phyloP scores from a whole-genome alignment of 2,113 vertebrate genomes.

The Isurus oxyrinchus region DNA sequence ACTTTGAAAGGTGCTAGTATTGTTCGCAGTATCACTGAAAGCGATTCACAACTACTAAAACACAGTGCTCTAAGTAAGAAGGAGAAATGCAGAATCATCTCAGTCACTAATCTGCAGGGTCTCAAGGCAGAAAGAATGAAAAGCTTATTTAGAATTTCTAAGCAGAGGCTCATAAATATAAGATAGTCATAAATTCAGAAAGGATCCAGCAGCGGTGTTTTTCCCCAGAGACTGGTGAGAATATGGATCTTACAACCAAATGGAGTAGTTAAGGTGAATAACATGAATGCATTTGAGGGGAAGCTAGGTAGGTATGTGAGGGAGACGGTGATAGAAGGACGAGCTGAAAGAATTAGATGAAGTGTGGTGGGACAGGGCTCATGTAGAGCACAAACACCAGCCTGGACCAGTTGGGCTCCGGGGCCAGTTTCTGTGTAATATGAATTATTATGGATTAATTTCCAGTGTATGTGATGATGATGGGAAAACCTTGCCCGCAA shows the following conservation, averaged over 20 bases:
- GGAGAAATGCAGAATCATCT: neutral
- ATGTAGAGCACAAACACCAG: neutral
- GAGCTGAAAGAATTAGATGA: too few species aligned
- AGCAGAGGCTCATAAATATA: too few species aligned
- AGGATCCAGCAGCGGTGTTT: too few species aligned
- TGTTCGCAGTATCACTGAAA: neutral
- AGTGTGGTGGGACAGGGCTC: neutral
- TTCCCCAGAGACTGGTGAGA: neutral
- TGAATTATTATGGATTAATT: neutral
- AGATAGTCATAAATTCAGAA: neutral
- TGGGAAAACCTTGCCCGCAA: neutral
- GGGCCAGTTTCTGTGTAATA: neutral
- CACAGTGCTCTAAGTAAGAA: neutral
- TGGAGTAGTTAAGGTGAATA: neutral
- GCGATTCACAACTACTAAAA: neutral
- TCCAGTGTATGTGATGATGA: neutral
- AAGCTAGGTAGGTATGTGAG: neutral
- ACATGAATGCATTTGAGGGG: neutral
- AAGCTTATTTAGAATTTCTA: neutral
- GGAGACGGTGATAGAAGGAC: neutral
- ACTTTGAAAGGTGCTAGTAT: neutral
- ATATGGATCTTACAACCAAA: neutral
- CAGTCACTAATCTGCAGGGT: neutral
- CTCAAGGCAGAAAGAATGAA: neutral
- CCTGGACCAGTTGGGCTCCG: neutral